Conservation (phyloP, 1,140 invertebrate genomes). For the Drosophila pruinosa region DNA sequence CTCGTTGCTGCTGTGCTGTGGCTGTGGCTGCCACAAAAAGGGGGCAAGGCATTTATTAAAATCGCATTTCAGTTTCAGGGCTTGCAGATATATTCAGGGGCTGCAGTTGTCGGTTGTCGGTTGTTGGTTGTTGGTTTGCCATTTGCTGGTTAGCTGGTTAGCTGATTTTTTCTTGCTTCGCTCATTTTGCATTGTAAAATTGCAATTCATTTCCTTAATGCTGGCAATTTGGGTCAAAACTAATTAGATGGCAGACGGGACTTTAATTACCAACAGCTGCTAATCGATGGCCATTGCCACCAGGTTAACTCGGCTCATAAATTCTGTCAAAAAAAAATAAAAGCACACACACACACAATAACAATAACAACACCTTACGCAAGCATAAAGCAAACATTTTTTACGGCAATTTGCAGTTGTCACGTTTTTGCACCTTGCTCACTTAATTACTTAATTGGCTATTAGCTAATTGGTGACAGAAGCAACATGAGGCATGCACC, state of each 20-base stretch:
- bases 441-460: conserved; percentile 77
- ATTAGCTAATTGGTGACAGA: conserved; percentile 59
- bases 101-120: not conserved
- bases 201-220: conserved; percentile 71
- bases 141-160: too few relatives aligned
- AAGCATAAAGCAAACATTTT: conserved; percentile 18
- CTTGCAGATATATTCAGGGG: conserved; percentile 9
- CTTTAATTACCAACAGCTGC: conserved; percentile 56
- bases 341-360: conserved; percentile 9
- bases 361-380: conserved; percentile 28
- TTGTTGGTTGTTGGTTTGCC: not conserved
- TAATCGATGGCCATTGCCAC: conserved; percentile 57
- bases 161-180: conserved; percentile 27
- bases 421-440: conserved; percentile 54
- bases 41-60: conserved; percentile 59
- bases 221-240: conserved; percentile 71
- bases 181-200: conserved; percentile 33
- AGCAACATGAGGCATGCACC: not conserved
- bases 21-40: conserved; percentile 8
- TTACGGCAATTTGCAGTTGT: conserved; percentile 65
- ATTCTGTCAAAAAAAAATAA: conserved; percentile 36
- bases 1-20: not conserved
- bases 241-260: conserved; percentile 65
- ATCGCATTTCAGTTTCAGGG: conserved; percentile 57
- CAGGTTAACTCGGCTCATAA: conserved; percentile 35